Evolutionary conservation across 2,797 vertebrate genomes (phyloP), one percentile per base, ranked within the genome.

Genomic region (Onychomys leucogaster): DNA sequence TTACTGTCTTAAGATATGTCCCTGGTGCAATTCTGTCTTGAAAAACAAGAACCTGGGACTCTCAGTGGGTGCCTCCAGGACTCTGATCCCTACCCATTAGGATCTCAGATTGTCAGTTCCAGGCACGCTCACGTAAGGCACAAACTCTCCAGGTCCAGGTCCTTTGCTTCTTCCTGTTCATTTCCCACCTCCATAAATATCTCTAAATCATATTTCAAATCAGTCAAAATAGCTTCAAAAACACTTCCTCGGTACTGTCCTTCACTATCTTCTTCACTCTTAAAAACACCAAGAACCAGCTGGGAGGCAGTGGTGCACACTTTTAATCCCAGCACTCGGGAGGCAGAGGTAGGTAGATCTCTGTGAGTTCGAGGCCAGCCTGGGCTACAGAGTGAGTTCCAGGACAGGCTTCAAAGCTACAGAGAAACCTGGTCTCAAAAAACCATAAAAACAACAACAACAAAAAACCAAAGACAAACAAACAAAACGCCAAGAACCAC

Each of bases 211-310:
- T 46, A 49, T 43, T 81, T 49, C n/a, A 37, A 77, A 67, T 19
- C 43, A 61, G 81, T 34, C 37, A 13, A 5, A 9, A 41, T 61
- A 57, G n/a, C 41, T 23, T 67, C 25, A 32, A n/a, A 90, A 67
- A 6, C 23, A 3, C 27, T 37, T 87, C 16, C n/a, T 52, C 0
- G n/a, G 9, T 1, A 1, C 67, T 27, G 17, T 0, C n/a, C 7
- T 84, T 34, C 11, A 41, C 23, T 46, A 49, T 43, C 21, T 16
- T 75, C 61, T n/a, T 67, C 25, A 17, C n/a, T 59, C 29, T 7
- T 3, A 9, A 80, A 57, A 77, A 37, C 6, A 13, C 55, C 55
- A 55, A 16, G 55, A 55, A 55, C 55, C 55, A 55, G 55, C 55
- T 17, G 55, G 55, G 55, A 0, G 55, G 55, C 52, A 14, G 52